Conservation (phyloP, 2,888 invertebrate genomes). For the Anthophora plumipes region DNA sequence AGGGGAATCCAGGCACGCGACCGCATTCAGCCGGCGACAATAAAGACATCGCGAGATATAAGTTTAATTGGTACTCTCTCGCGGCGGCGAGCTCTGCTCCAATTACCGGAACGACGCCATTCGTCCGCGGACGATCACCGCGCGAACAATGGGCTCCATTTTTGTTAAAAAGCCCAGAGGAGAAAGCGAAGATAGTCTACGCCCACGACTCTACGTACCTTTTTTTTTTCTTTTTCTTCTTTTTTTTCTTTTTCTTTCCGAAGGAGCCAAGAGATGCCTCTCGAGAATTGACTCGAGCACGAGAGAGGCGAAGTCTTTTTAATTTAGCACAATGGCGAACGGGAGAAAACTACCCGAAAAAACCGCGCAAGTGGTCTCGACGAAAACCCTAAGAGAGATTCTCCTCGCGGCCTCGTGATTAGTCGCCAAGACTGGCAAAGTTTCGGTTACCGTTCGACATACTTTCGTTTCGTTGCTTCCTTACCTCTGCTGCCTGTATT, state of each 20-base stretch:
- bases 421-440: constrained; percentile 8
- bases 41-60: constrained; percentile 54
- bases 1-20: constrained; percentile 36
- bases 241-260: neutral
- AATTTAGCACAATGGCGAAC: constrained; percentile 50
- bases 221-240: constrained; percentile 18
- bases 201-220: neutral
- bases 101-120: constrained; percentile 52
- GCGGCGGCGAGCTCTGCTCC: constrained; percentile 33
- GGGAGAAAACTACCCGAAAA: neutral
- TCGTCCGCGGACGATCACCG: constrained; percentile 39
- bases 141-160: constrained; percentile 43
- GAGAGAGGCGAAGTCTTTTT: constrained; percentile 43
- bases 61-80: constrained; percentile 65
- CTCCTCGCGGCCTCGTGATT: constrained; percentile 26
- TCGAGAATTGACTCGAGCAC: constrained; percentile 28
- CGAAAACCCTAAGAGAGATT: constrained; percentile 8
- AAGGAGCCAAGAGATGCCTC: constrained; percentile 35
- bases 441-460: constrained; percentile 1
- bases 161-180: constrained; percentile 35
- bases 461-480: constrained; percentile 14
- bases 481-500: neutral
- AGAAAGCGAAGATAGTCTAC: constrained; percentile 25
- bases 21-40: constrained; percentile 52
- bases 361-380: constrained; percentile 15